Percentiles rank a stretch among this genome's conserved stretches.
phyloP scores from a whole-genome alignment of 2,888 invertebrate genomes.

The Odontocerum albicorne region DNA sequence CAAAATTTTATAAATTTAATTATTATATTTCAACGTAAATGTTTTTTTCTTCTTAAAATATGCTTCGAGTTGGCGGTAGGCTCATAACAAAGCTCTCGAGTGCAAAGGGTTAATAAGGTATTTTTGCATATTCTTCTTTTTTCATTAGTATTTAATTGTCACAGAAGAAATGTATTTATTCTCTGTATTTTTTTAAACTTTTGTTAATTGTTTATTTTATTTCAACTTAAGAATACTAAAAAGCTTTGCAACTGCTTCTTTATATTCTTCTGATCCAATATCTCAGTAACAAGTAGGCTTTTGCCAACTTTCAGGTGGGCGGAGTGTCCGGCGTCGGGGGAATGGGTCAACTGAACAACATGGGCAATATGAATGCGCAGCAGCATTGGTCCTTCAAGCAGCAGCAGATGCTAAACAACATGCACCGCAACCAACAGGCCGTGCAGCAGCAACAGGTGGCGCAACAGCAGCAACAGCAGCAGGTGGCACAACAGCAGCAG shows the following conservation, averaged over 20 bases:
- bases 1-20: no score
- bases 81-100: no score
- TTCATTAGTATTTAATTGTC: no score
- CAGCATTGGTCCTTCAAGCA: constrained; percentile 36
- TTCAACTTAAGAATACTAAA: not conserved
- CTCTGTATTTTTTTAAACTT: no score
- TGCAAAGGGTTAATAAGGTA: no score
- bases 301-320: constrained; percentile 29
- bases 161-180: no score
- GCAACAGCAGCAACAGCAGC: constrained; percentile 42
- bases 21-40: no score
- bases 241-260: not conserved
- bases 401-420: constrained; percentile 28
- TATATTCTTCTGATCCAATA: constrained; percentile 37
- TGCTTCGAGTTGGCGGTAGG: no score
- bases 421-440: constrained; percentile 38
- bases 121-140: no score
- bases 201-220: no score
- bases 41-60: no score
- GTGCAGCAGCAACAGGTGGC: constrained; percentile 43
- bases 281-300: not conserved
- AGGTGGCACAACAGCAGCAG: constrained; percentile 42
- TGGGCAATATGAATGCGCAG: constrained; percentile 34
- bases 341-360: constrained; percentile 42
- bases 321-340: constrained; percentile 41